Evolutionary conservation across 2,113 vertebrate species (phyloP).

Genomic region (Hypomesus transpacificus): DNA sequence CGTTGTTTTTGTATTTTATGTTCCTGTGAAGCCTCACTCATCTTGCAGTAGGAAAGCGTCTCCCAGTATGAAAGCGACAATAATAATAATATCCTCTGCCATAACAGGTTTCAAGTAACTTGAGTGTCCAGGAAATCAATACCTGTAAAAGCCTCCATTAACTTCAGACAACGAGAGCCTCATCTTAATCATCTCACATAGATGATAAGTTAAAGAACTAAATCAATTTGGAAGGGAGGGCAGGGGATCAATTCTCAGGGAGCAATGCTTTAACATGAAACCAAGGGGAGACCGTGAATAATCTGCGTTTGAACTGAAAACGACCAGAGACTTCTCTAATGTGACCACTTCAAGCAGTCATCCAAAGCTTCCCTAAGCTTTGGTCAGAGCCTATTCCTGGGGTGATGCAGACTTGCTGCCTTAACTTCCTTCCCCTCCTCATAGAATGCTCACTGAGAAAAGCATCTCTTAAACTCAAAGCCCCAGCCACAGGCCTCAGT

Average conservation of each 20-base stretch:
- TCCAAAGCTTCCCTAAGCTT: conserved; percentile 17
- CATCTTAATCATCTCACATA: conserved; percentile 41
- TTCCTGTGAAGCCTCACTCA: background rate
- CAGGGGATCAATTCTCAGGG: conserved; percentile 57
- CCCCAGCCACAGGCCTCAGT: conserved; percentile 4
- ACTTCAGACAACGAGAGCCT: conserved; percentile 30
- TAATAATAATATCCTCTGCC: conserved; percentile 42
- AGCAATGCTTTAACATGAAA: conserved; percentile 62
- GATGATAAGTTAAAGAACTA: conserved; percentile 56
- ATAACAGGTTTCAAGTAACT: conserved; percentile 53
- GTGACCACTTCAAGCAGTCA: conserved; percentile 39
- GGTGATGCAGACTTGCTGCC: conserved; percentile 13
- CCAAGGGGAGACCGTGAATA: conserved; percentile 66
- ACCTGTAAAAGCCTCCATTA: conserved; percentile 41
- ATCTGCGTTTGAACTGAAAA: conserved; percentile 68
- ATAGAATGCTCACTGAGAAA: conserved; percentile 48
- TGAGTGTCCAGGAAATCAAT: conserved; percentile 44
- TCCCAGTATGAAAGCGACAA: too few relatives aligned
- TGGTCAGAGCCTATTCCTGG: conserved; percentile 29
- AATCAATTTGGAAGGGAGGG: conserved; percentile 53
- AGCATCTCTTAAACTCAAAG: conserved; percentile 10
- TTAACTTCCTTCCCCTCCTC: conserved; percentile 12
- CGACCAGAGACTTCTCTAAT: conserved; percentile 55
- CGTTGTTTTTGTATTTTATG: too few relatives aligned
- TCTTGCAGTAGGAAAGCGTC: conserved; percentile 42